Evolutionary conservation across 2,888 invertebrate genomes (phyloP), one percentile per base, ranked within the genome.

Genomic region (Drosophila paranaensis): DNA sequence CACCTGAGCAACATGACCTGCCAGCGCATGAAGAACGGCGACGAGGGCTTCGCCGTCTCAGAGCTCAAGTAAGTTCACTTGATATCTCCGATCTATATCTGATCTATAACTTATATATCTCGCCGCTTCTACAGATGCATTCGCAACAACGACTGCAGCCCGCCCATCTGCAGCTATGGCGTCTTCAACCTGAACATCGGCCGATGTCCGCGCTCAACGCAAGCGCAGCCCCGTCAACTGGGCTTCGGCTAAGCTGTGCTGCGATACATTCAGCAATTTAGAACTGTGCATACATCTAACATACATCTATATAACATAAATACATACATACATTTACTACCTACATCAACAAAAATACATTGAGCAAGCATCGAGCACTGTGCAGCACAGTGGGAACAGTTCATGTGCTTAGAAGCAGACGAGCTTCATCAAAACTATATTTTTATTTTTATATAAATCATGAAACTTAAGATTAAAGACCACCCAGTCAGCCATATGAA

Each of bases 1-100:
- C 94, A 94, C 75, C 94, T 95, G 73, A 93, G 93, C 71, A 94
- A 95, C 82, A 91, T 93, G 58, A 94, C 94, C 55, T 96, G 96
- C 90, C 92, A 94, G 60, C 92, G 94, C 71, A 93, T 95, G 82
- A 95, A 95, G 86, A 93, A 94, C 71, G 96, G 96, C 65, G 94
- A 94, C 81, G 95, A 95, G 78, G 94, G 94, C 79, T 94, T 96
- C 87, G 94, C 95, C 42, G 92, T 95, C 68, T 93, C 93, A 33
- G 96, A 96, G 90, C 94, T 95, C 93, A 92, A 94, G 96, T 96
- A 71, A 82, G 88, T 39, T 25, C 1, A 35, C 10, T 37, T 6
- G 13, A 6, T 25, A 20, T 5, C 9, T 16, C 20, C 20, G 9
- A n/a, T 6, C 6, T n/a, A 25, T n/a, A 14, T 1, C 2, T 0